These are phyloP conservation scores for Celastrina argiolus DNA, from an alignment of 2,888 invertebrate species.

Conservation along the genomic window DNA sequence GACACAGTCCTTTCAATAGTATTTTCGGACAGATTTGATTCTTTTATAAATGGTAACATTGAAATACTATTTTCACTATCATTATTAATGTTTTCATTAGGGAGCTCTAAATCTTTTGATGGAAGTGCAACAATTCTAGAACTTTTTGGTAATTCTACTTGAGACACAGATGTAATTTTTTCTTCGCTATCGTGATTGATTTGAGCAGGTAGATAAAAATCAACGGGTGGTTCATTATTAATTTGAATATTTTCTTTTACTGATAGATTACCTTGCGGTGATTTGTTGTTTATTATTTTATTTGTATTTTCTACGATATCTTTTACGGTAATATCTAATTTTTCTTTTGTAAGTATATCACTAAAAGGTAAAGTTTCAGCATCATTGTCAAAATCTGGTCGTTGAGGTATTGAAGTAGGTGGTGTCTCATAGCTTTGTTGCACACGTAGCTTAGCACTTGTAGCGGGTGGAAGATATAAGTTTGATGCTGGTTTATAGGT, in stretches of 20 bases:
- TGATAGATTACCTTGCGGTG: conserved; percentile 46
- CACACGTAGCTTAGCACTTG: conserved; percentile 39
- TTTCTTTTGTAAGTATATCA: conserved; percentile 65
- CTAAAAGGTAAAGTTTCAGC: conserved; percentile 58
- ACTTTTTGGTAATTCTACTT: conserved; percentile 44
- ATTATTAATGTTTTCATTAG: conserved; percentile 42
- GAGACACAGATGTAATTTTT: conserved; percentile 48
- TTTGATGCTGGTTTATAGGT: conserved; percentile 53
- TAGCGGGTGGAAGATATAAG: conserved; percentile 53
- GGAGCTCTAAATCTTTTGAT: conserved; percentile 54
- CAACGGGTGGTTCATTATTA: conserved; percentile 33
- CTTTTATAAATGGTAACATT: conserved; percentile 58
- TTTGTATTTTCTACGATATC: conserved; percentile 63
- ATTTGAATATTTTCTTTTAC: conserved; percentile 25
- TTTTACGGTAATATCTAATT: conserved; percentile 60
- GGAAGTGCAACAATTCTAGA: conserved; percentile 49
- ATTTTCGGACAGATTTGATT: conserved; percentile 49
- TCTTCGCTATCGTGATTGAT: conserved; percentile 49
- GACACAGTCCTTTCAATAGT: conserved; percentile 70
- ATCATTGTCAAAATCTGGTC: conserved; percentile 42
- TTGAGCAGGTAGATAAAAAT: conserved; percentile 44
- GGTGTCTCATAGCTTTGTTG: conserved; percentile 49
- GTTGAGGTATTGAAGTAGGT: conserved; percentile 40
- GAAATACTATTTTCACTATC: conserved; percentile 47
- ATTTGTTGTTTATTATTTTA: conserved; percentile 49